Percentiles rank a stretch among this genome's conserved stretches.
Conservation (phyloP, 2,888 invertebrate genomes). For the Drosophila sordidula region DNA sequence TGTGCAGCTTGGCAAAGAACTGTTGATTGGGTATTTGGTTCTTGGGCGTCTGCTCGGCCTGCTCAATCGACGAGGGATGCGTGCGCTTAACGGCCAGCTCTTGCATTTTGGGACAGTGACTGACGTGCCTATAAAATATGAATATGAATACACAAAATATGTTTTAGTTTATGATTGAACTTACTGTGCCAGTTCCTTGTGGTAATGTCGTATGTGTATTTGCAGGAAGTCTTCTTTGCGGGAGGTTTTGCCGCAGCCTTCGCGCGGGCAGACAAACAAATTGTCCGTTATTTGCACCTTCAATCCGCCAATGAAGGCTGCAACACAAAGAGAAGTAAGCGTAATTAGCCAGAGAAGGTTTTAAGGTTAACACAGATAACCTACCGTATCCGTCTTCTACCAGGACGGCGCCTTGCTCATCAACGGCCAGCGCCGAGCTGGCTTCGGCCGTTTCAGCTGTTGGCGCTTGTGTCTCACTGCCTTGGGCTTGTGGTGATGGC, state of each 20-base stretch:
- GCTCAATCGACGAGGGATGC: constrained; percentile 87
- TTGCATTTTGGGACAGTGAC: constrained; percentile 93
- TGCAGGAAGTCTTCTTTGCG: constrained; percentile 95
- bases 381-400: constrained; percentile 83
- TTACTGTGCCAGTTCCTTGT: constrained; percentile 90
- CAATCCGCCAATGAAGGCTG: constrained; percentile 87
- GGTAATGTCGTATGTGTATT: constrained; percentile 98
- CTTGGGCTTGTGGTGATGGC: constrained; percentile 67
- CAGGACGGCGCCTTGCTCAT: constrained; percentile 30
- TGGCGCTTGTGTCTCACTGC: constrained; percentile 1
- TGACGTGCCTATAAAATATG: constrained; percentile 85
- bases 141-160: neutral
- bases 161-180: constrained; percentile 10
- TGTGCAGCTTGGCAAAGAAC: constrained; percentile 85
- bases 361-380: neutral
- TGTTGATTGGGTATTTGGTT: constrained; percentile 85
- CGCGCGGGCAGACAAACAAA: constrained; percentile 90
- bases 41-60: constrained; percentile 85
- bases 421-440: constrained; percentile 10
- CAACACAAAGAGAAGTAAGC: constrained; percentile 7
- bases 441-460: constrained; percentile 18
- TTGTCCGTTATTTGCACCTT: constrained; percentile 90
- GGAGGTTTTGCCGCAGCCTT: constrained; percentile 94
- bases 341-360: neutral
- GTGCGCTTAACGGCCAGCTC: constrained; percentile 92